Base-by-base conservation (phyloP, 2,113 vertebrate species). In the Calypte anna region DNA sequence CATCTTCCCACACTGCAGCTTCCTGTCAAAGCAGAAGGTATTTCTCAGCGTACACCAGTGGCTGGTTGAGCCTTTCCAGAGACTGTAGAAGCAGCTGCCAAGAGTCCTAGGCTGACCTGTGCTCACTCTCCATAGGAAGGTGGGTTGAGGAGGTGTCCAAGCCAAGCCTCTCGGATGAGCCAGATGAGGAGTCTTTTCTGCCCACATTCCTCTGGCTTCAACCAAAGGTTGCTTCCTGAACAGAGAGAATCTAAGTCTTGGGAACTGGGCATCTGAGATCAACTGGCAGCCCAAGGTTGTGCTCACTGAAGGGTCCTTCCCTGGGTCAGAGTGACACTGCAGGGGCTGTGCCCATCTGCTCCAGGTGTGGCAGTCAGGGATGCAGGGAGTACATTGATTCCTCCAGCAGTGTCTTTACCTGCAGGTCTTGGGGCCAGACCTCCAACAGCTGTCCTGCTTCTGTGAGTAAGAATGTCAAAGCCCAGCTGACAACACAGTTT, bases 1-100 rank as follows among this genome's bases (percentile, higher is more conserved):
- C 84, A 81, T 93, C 74, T 82, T 86, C 76, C 64, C 96, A 96
- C 91, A 82, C 2, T 77, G 83, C 70, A 96, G 75, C 77, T 97
- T 97, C 88, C 92, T 95, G 62, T 96, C 16, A 84, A 58, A 90
- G 86, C 50, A 58, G 38, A 22, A 95, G 91, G 90, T 88, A 61
- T 30, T 63, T 83, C 72, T 97, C 91, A 82, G 74, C 14, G 8
- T 69, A 86, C 67, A 53, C 36, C 12, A 6, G 50, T 62, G 92
- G 62, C 73, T 61, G 43, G 69, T 6, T 22, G 53, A 55, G 91
- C 44, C 78, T 85, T 40, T 6, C 51, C 74, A 69, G 87, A 82
- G 55, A 82, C 9, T 31, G 14, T 7, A 40, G 81, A 50, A 95
- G 40, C 21, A 44, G 30, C 27, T 43, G n/a, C 61, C 3, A 9